Evolutionary conservation across 2,113 vertebrate species (phyloP), one percentile per base, ranked within the genome.

Genomic region (Heliornis fulica): DNA sequence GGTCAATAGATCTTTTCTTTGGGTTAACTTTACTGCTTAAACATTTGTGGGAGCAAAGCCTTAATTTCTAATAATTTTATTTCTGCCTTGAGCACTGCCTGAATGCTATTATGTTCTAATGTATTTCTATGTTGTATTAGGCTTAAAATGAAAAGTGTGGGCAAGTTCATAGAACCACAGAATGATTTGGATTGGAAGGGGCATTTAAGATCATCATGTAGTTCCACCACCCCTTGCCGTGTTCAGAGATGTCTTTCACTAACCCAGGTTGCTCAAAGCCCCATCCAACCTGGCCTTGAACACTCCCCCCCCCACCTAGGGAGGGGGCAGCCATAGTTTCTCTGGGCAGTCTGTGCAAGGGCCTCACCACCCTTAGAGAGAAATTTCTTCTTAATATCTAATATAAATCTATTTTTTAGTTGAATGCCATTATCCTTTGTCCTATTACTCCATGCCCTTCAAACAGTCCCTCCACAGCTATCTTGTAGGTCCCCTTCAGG

Each of bases 151-250:
- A 22, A 20, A 76, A 69, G 11, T 77, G 3, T 41, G 29, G 34
- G n/a, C 10, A 19, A 63, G 38, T 71, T 83, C 3, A 13, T 57
- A 32, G 63, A 75, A 29, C 70, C 13, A n/a, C 18, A 50, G 64
- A 36, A 22, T 28, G 45, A 15, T 23, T 82, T 59, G 21, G 4
- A 6, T 54, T 69, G 79, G 29, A 65, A 54, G 13, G 5, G 20
- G 34, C 13, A 25, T 43, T 50, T 22, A 72, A 65, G 21, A 22
- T 66, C 1, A 23, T 36, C 4, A n/a, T n/a, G n/a, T 20, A 4
- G 4, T 61, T 69, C 59, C 25, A 36, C 1, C 9, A n/a, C 25
- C 7, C 1, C 11, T 6, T 79, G 51, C 45, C 14, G 1, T 13
- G 16, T 18, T 20, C 7, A 13, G 53, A 15, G 45, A 13, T 15